A percentile compares a stretch with the other conserved stretches of the same genome.
These are phyloP conservation scores for Hyla sarda DNA, from an alignment of 2,113 vertebrate species.

Conservation along the genomic window DNA sequence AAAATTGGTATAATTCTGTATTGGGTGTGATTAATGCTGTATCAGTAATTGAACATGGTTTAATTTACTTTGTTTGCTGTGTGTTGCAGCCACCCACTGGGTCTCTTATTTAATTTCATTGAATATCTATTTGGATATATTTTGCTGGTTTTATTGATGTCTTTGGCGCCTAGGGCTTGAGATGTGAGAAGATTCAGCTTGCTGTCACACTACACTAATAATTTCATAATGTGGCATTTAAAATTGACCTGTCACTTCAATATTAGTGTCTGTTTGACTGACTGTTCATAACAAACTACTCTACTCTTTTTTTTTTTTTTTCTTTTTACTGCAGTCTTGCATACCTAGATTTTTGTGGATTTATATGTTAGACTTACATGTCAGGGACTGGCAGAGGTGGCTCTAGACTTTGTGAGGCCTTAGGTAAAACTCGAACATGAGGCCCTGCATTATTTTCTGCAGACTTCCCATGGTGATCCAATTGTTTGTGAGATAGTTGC, in stretches of 20 bases:
- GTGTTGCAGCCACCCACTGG: constrained; percentile 64
- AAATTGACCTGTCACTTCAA: background rate
- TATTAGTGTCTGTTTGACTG: background rate
- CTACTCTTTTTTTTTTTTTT: background rate
- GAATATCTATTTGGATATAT: constrained; percentile 66
- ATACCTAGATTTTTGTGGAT: background rate
- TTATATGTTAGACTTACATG: background rate
- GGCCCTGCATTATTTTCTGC: no score
- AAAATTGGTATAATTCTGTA: constrained; percentile 72
- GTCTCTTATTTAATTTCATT: constrained; percentile 67
- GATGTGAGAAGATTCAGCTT: constrained; percentile 11
- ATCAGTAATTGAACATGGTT: constrained; percentile 74
- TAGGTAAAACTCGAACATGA: no score
- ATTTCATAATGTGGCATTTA: constrained; percentile 44
- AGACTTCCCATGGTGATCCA: no score
- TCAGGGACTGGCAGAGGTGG: no score
- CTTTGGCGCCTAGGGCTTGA: background rate
- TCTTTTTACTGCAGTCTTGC: background rate
- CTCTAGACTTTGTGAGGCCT: no score
- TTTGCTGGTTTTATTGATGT: constrained; percentile 61
- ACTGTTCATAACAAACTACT: constrained; percentile 4
- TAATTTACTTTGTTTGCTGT: constrained; percentile 71
- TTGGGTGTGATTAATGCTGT: constrained; percentile 76
- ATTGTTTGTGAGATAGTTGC: no score
- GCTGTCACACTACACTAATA: constrained; percentile 19